Percentiles rank a stretch among this genome's conserved stretches.
Conservation (phyloP, 2,797 vertebrate genomes). For the Alectoris magna region DNA sequence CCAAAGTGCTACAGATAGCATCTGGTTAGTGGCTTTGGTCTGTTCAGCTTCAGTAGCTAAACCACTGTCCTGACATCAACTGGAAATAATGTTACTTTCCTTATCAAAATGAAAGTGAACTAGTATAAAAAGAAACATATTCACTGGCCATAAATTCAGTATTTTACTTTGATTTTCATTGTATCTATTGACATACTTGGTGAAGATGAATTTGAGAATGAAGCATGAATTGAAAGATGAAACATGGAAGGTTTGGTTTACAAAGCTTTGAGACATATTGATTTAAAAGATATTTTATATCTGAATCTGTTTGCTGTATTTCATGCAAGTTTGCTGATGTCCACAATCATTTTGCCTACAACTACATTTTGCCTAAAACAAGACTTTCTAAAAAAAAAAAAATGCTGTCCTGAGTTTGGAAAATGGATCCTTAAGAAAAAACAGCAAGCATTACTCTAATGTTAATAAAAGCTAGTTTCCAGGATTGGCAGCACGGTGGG, state of each 20-base stretch:
- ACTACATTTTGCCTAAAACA: neutral
- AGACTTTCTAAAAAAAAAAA: fast-evolving
- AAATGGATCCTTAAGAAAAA: neutral
- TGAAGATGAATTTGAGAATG: neutral
- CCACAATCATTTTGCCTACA: neutral
- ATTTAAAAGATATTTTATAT: fast-evolving
- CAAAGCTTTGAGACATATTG: neutral
- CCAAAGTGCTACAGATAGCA: neutral
- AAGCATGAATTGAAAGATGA: neutral
- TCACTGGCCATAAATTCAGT: neutral
- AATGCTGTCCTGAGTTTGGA: neutral
- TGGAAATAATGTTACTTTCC: neutral
- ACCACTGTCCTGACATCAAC: neutral
- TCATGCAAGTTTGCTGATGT: neutral
- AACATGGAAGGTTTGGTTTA: neutral
- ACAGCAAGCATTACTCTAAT: neutral
- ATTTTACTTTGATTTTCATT: neutral
- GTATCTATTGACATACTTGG: neutral
- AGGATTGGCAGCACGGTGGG: fast-evolving
- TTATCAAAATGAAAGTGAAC: neutral
- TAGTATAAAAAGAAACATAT: neutral
- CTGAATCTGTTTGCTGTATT: neutral
- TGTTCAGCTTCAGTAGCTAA: neutral
- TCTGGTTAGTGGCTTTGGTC: neutral
- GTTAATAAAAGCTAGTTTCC: neutral